Base-by-base conservation (phyloP, 1,140 invertebrate species). In the Dendroctonus valens region DNA sequence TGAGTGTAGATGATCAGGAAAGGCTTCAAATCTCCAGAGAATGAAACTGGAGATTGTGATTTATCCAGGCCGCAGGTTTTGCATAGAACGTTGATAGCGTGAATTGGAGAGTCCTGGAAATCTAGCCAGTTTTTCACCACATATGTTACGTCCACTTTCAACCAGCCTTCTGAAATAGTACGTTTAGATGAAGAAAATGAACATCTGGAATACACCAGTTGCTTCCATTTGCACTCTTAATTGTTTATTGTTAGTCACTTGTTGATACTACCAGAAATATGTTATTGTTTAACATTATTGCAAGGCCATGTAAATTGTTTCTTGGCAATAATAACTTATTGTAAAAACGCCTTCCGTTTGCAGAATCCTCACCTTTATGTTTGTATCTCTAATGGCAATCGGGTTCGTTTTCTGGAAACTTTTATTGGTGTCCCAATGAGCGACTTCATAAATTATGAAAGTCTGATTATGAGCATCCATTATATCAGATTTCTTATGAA, bases 381-480 rank as follows among this genome's bases (percentile, higher is more conserved):
- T 83, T 4, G 89, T 89, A 75, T 90, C 86, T 70, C 87, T 82
- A 61, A 90, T 89, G 5, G 88, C 89, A 55, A 91, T 87, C 0
- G 89, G 85, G 59, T 85, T 89, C 5, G 85, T 87, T 75, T 89
- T 87, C 69, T 87, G 87, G 69, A 89, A 85, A 74, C 86, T 87
- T 55, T 86, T 84, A 41, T 85, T 84, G 39, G 83, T 82, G 73
- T 89, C 84, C 86, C 89, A 89, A 69, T 89, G 86, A 53, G 88
- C 87, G n/a, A 91, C 84, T 77, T 93, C 90, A 0, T 88, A 89
- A 6, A 92, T 84, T 0, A 91, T 85, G 68, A 92, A 89, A 0
- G 89, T 91, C 74, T 92, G 90, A 75, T 89, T 85, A 37, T 81
- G 79, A 11, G 80, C 80, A 68, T 82, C 83, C 39, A 76, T 59